Base-by-base conservation (phyloP, 2,113 vertebrate genomes). In the Morone chrysops region DNA sequence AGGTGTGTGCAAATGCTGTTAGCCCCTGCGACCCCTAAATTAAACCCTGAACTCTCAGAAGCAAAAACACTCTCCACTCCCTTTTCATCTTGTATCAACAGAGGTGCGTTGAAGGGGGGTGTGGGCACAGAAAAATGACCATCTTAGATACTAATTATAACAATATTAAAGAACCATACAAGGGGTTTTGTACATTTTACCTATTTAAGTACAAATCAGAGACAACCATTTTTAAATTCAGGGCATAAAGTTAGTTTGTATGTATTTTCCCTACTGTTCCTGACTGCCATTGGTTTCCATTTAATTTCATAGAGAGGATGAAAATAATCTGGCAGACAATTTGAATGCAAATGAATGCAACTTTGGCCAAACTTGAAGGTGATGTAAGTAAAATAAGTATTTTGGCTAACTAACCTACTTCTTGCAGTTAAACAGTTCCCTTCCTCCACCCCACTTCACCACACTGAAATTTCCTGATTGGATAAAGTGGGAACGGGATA, bases 1-100 rank as follows among this genome's bases (percentile, higher is more conserved):
- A 94, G 95, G 94, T 94, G 94, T 88, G 91, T 59, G 73, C 87
- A 91, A 82, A 87, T 84, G 85, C 84, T 41, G 77, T 82, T 90
- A 85, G 92, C 91, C 88, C 60, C 48, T 0, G 10, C 6, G 70
- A 83, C 87, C 88, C 73, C 63, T 36, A 48, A 70, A 62, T 63
- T 66, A 51, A 89, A 90, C 78, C 72, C 73, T 88, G 81, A 90
- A 71, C 85, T 88, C 36, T 20, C 62, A 0, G 20, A 78, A 78
- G 13, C 78, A 78, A 75, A 87, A 91, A 82, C 85, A 85, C 74
- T 59, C 43, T 14, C 80, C 17, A 0, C 75, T 84, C 56, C 14
- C 36, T 31, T 90, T 87, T 86, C 78, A 88, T 92, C 82, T 89
- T 0, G 5, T 56, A 17, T 67, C 62, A 87, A 47, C 67, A 78